phyloP scores from a whole-genome alignment of 1,140 invertebrate species.

The Hermetia illucens region DNA sequence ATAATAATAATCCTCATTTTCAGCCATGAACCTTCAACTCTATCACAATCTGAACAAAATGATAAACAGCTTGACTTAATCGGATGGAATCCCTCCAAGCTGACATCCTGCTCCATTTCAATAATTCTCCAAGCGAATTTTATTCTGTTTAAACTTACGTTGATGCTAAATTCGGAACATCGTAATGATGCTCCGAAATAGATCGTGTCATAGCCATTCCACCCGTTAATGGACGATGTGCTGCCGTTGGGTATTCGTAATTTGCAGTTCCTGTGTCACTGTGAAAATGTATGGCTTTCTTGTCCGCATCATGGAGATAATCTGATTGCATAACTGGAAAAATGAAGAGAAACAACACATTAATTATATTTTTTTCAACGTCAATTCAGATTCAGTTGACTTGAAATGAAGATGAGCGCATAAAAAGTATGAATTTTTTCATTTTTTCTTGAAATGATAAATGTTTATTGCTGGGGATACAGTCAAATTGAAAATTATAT shows the following conservation, averaged over 20 bases:
- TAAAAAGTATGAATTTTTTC: not conserved
- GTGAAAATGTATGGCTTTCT: slow-evolving; percentile 66
- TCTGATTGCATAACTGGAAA: slow-evolving; percentile 73
- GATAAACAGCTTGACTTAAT: too few relatives aligned
- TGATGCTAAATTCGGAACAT: slow-evolving; percentile 60
- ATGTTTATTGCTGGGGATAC: too few relatives aligned
- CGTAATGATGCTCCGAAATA: slow-evolving; percentile 67
- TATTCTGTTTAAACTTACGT: slow-evolving; percentile 26
- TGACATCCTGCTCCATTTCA: too few relatives aligned
- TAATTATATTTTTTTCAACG: not conserved
- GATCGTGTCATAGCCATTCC: slow-evolving; percentile 41
- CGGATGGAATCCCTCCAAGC: too few relatives aligned
- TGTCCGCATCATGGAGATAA: slow-evolving; percentile 73
- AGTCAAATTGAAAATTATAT: too few relatives aligned
- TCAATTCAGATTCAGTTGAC: too few relatives aligned
- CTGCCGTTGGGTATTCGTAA: slow-evolving; percentile 66
- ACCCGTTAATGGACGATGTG: slow-evolving; percentile 25
- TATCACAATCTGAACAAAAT: too few relatives aligned
- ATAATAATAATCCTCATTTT: too few relatives aligned
- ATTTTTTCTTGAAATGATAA: too few relatives aligned
- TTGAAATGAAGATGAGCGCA: not conserved
- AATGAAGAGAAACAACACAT: slow-evolving; percentile 9
- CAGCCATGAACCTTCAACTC: too few relatives aligned
- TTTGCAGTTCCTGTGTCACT: slow-evolving; percentile 67
- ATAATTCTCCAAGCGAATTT: too few relatives aligned